phyloP scores from a whole-genome alignment of 1,140 invertebrate species.

The Aporrectodea caliginosa region DNA sequence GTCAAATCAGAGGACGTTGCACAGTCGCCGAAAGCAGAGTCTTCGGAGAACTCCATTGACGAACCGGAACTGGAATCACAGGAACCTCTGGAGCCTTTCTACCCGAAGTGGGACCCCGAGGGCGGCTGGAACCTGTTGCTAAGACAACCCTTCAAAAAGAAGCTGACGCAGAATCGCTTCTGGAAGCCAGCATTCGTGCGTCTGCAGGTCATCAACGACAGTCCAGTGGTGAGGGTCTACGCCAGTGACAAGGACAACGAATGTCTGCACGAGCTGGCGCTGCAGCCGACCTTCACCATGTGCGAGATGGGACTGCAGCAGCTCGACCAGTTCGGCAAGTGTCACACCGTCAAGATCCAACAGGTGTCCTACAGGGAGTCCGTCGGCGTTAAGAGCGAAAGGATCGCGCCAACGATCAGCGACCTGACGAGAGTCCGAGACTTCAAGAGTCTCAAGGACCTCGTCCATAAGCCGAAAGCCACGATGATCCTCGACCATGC shows the following conservation, averaged over 20 bases:
- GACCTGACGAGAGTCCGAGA: slow-evolving; percentile 34
- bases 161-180: slow-evolving; percentile 80
- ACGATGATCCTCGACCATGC: slow-evolving; percentile 87
- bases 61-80: slow-evolving; percentile 78
- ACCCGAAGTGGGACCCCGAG: slow-evolving; percentile 68
- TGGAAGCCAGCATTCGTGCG: slow-evolving; percentile 96
- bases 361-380: slow-evolving; percentile 98
- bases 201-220: slow-evolving; percentile 74
- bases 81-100: slow-evolving; percentile 85
- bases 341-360: slow-evolving; percentile 96
- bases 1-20: slow-evolving; percentile 30
- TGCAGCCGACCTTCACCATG: slow-evolving; percentile 83
- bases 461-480: slow-evolving; percentile 46
- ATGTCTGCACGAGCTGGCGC: slow-evolving; percentile 66
- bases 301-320: slow-evolving; percentile 80
- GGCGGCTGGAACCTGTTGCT: slow-evolving; percentile 95
- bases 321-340: slow-evolving; percentile 97
- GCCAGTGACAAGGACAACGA: slow-evolving; percentile 39
- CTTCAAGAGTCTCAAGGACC: slow-evolving; percentile 39
- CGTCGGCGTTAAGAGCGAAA: slow-evolving; percentile 90
- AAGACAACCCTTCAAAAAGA: slow-evolving; percentile 94
- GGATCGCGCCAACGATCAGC: slow-evolving; percentile 65
- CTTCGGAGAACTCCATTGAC: slow-evolving; percentile 62
- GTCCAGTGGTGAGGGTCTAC: slow-evolving; percentile 25
- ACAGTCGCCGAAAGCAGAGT: slow-evolving; percentile 65